phyloP scores from a whole-genome alignment of 2,888 invertebrate species.

The Oxytorus armatus region DNA sequence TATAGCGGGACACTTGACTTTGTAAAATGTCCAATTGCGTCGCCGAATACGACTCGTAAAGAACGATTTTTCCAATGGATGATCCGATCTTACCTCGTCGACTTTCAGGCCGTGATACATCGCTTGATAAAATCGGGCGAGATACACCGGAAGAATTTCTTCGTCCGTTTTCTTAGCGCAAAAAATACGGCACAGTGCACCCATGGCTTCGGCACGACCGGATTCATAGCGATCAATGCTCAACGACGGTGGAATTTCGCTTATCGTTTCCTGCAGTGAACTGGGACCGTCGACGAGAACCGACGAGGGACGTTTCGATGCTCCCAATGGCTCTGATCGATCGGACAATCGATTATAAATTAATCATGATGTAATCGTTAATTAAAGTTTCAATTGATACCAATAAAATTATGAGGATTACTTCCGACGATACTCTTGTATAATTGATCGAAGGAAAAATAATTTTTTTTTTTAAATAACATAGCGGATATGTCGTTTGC shows the following conservation, averaged over 20 bases:
- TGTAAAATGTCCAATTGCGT: no score
- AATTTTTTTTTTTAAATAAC: no score
- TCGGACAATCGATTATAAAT: neutral
- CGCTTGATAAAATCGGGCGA: slow-evolving; percentile 97
- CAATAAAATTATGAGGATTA: neutral
- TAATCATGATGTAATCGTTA: neutral
- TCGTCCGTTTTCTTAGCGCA: slow-evolving; percentile 98
- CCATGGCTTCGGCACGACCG: slow-evolving; percentile 97
- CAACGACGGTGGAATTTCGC: slow-evolving; percentile 89
- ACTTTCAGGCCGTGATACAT: slow-evolving; percentile 94
- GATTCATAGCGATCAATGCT: slow-evolving; percentile 93
- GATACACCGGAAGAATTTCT: slow-evolving; percentile 95
- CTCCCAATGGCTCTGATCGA: slow-evolving; percentile 80
- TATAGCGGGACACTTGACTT: no score
- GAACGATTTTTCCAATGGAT: neutral
- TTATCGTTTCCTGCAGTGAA: slow-evolving; percentile 87
- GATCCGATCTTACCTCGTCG: slow-evolving; percentile 80
- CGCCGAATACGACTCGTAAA: neutral
- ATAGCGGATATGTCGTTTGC: no score
- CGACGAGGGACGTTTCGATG: slow-evolving; percentile 88
- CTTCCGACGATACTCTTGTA: slow-evolving; percentile 12
- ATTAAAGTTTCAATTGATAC: neutral
- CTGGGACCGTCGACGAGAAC: slow-evolving; percentile 89
- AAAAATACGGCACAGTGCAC: slow-evolving; percentile 97
- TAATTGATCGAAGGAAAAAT: neutral